These are phyloP conservation scores for Anser cygnoides DNA, from an alignment of 2,113 vertebrate genomes.

Conservation along the genomic window DNA sequence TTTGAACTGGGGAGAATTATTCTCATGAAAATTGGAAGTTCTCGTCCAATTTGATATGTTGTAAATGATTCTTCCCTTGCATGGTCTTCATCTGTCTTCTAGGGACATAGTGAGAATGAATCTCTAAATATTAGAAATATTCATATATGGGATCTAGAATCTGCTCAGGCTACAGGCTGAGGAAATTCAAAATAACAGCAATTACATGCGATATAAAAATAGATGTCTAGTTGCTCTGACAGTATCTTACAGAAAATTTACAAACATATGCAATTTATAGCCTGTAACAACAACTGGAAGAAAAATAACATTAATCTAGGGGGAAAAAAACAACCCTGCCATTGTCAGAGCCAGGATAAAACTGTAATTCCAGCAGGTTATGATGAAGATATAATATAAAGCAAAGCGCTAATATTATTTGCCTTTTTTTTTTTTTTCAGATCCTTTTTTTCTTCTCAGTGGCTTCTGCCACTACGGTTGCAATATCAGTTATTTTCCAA, in stretches of 20 bases:
- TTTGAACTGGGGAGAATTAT: background rate
- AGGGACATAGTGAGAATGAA: background rate
- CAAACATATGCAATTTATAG: background rate
- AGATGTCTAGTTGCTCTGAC: background rate
- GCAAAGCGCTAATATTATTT: conserved; percentile 32
- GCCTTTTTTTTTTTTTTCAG: conserved; percentile 9
- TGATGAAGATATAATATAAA: conserved; percentile 26
- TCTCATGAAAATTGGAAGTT: background rate
- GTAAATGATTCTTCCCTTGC: background rate
- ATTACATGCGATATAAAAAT: background rate
- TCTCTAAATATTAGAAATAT: background rate
- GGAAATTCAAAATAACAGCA: background rate
- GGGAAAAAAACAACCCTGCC: background rate
- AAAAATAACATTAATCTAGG: background rate
- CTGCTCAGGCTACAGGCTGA: background rate
- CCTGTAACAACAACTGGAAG: conserved; percentile 14
- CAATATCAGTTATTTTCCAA: conserved; percentile 56
- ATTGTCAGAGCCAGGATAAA: background rate
- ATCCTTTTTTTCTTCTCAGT: conserved; percentile 5
- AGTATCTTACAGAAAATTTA: background rate
- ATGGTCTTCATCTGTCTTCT: background rate
- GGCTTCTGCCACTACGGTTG: background rate
- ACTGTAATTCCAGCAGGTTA: conserved; percentile 29
- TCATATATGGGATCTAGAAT: background rate
- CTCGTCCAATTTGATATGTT: background rate